Evolutionary conservation across 2,888 invertebrate genomes (phyloP), one percentile per base, ranked within the genome.

Genomic region (Drosophila multiciliata): DNA sequence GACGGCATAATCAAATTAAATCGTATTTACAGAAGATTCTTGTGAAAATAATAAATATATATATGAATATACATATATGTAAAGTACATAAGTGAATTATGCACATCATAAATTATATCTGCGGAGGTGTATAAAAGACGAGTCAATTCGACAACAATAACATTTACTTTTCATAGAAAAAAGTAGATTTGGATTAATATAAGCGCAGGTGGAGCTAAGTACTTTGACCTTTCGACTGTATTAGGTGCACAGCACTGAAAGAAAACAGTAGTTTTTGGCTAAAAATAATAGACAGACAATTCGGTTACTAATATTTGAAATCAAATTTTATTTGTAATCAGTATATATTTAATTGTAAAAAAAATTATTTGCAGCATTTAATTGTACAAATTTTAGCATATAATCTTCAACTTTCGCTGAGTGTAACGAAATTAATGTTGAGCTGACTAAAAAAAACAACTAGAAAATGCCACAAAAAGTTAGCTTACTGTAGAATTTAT

Each of bases 1-100:
- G 60, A 3, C 4, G 7, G 32, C 17, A 11, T 61, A 55, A 61
- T 61, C 20, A 61, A 61, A 38, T 61, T 38, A 26, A 50, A 26
- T 49, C 33, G 7, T 17, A 23, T 42, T 58, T 42, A 23, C 9
- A 6, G 11, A 45, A 20, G 23, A n/a, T 26, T 26, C 26, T n/a
- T 26, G 26, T 12, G 9, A 29, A 1, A 35, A 38, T 26, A 49
- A 49, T 7, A 20, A 7, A 20, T n/a, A 9, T 40, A 9, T 40
- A 4, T n/a, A 9, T 35, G 11, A 12, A 35, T 6, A 35, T 38
- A 17, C 1, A 1, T 29, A 29, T 29, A 29, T 29, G 29, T 29
- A 6, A 29, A 29, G 29, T 29, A 29, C 6, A 29, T 29, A 49
- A 55, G 7, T 7, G 17, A 50, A 29, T 40, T 57, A 57, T 57